These are phyloP conservation scores for Lepidochitona cinerea DNA, from an alignment of 2,888 invertebrate genomes.

Conservation along the genomic window DNA sequence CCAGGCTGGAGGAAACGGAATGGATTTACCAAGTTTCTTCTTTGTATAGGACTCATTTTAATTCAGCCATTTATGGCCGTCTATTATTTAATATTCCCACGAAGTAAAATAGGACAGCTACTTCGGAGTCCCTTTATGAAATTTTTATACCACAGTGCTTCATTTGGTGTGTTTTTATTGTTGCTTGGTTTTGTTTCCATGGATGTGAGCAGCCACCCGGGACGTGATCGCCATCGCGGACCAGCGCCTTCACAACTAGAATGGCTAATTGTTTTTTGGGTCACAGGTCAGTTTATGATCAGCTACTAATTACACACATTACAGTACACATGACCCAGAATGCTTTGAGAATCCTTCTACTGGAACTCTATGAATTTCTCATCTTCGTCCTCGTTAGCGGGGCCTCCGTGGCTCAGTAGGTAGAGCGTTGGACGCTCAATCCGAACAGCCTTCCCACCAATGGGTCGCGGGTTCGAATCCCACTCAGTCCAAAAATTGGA, in stretches of 20 bases:
- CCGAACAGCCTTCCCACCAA: too few species aligned
- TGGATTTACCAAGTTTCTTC: conserved; percentile 71
- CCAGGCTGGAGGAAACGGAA: conserved; percentile 73
- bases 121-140: conserved; percentile 75
- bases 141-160: conserved; percentile 75
- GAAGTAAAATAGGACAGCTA: conserved; percentile 72
- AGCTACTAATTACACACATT: too few species aligned
- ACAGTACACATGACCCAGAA: too few species aligned
- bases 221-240: conserved; percentile 66
- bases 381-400: too few species aligned
- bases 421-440: too few species aligned
- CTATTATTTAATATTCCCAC: conserved; percentile 73
- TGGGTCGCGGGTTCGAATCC: too few species aligned
- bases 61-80: conserved; percentile 72
- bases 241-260: conserved; percentile 74
- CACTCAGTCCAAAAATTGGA: too few species aligned
- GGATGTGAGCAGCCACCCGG: conserved; percentile 54
- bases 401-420: too few species aligned
- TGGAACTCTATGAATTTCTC: too few species aligned
- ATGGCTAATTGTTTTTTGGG: conserved; percentile 74
- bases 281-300: conserved; percentile 69
- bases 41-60: conserved; percentile 70
- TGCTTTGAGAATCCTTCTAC: too few species aligned
- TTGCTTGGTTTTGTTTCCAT: conserved; percentile 73
- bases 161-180: conserved; percentile 74